Evolutionary conservation across 2,113 vertebrate species (phyloP).

Genomic region (human (Homo sapiens)): DNA sequence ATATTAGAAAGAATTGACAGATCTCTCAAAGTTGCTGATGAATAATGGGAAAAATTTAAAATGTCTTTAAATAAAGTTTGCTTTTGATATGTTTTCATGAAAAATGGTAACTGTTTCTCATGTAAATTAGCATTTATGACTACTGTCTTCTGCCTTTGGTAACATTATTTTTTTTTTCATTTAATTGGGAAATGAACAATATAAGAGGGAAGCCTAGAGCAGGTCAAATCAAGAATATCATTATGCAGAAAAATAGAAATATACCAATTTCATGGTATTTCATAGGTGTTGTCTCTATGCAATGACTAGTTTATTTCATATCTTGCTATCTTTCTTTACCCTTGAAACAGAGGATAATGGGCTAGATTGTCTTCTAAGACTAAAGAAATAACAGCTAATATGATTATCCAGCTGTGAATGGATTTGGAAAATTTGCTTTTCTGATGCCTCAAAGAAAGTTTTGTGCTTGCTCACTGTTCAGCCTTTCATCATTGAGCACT

Average conservation of each 20-base stretch:
- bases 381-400: not conserved
- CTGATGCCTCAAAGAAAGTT: not conserved
- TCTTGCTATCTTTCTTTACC: not conserved
- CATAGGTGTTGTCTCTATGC: not conserved
- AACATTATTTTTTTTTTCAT: not conserved
- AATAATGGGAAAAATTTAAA: slow-evolving; percentile 20
- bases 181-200: not conserved
- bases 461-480: not conserved
- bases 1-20: not conserved
- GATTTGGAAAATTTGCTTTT: not conserved
- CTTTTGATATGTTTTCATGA: slow-evolving; percentile 19
- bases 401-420: not conserved
- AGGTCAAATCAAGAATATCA: not conserved
- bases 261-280: not conserved
- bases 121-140: not conserved
- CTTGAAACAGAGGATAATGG: not conserved
- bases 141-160: slow-evolving; percentile 14
- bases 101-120: not conserved
- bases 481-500: not conserved
- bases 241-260: not conserved
- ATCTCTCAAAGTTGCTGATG: not conserved
- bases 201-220: not conserved
- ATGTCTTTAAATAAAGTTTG: slow-evolving; percentile 29
- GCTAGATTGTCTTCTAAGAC: not conserved
- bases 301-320: not conserved